These are phyloP conservation scores for Tipula confusa DNA, from an alignment of 2,888 invertebrate genomes.

Conservation along the genomic window DNA sequence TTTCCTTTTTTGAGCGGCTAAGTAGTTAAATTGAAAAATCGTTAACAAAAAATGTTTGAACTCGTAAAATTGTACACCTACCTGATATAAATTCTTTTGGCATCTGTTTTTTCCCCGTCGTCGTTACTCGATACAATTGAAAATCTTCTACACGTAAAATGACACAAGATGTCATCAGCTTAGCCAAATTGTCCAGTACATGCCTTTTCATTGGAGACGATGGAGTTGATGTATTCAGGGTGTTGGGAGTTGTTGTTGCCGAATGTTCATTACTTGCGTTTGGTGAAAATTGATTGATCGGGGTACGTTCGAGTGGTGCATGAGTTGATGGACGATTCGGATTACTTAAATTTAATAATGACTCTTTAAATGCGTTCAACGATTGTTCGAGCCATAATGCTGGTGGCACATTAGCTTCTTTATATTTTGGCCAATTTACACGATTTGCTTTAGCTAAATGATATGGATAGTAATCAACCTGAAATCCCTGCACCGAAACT, in stretches of 20 bases:
- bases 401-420: constrained; percentile 74
- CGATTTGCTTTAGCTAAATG: constrained; percentile 86
- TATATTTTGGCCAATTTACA: constrained; percentile 82
- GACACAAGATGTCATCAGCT: constrained; percentile 87
- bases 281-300: constrained; percentile 6
- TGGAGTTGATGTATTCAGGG: constrained; percentile 40
- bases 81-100: constrained; percentile 78
- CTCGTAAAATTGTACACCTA: constrained; percentile 44
- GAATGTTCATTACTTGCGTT: not conserved
- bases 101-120: constrained; percentile 65
- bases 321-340: constrained; percentile 51
- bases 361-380: constrained; percentile 70
- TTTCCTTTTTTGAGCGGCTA: constrained; percentile 58
- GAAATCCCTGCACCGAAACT: constrained; percentile 79
- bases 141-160: constrained; percentile 89
- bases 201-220: constrained; percentile 60
- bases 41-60: not conserved
- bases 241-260: constrained; percentile 34
- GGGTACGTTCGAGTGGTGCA: constrained; percentile 46
- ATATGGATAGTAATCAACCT: constrained; percentile 94
- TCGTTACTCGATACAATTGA: constrained; percentile 78
- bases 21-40: constrained; percentile 36
- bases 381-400: constrained; percentile 85
- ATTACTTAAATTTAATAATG: constrained; percentile 70
- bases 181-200: constrained; percentile 70